These are phyloP conservation scores for Spea multiplicata DNA, from an alignment of 2,113 vertebrate genomes.

Conservation along the genomic window DNA sequence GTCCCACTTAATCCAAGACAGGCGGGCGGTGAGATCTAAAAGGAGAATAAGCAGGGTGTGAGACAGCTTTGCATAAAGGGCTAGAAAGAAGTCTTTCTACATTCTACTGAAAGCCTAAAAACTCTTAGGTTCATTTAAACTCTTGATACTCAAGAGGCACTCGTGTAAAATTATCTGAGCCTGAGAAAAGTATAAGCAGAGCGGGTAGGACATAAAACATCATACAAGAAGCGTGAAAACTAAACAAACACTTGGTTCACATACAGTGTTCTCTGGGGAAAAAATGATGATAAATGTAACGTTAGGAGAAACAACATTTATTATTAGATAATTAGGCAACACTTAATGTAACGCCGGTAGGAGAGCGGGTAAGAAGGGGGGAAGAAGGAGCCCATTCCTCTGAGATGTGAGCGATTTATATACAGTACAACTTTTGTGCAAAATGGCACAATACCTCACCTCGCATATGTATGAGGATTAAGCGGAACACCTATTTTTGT, in stretches of 20 bases:
- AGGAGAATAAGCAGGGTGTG: constrained; percentile 36
- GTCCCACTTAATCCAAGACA: constrained; percentile 84
- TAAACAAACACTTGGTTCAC: not conserved
- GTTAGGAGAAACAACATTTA: too few species aligned
- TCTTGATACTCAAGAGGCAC: not conserved
- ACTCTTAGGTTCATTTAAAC: constrained; percentile 19
- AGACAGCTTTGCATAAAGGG: constrained; percentile 43
- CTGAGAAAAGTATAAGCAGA: not conserved
- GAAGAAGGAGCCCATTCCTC: too few species aligned
- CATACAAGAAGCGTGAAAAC: not conserved
- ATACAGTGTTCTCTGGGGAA: too few species aligned
- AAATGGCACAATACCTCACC: too few species aligned
- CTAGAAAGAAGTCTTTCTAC: constrained; percentile 4
- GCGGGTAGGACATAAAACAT: not conserved
- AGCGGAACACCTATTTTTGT: too few species aligned
- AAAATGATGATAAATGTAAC: too few species aligned
- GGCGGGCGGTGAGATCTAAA: constrained; percentile 78
- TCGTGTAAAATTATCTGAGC: constrained; percentile 13
- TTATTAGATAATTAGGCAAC: too few species aligned
- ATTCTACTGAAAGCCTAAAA: not conserved
- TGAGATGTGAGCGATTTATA: too few species aligned
- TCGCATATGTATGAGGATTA: too few species aligned
- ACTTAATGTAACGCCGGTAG: too few species aligned
- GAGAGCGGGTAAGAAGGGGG: too few species aligned
- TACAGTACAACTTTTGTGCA: too few species aligned